Evolutionary conservation across 2,888 invertebrate genomes (phyloP), one percentile per base, ranked within the genome.

Genomic region (Ectemnius cavifrons): DNA sequence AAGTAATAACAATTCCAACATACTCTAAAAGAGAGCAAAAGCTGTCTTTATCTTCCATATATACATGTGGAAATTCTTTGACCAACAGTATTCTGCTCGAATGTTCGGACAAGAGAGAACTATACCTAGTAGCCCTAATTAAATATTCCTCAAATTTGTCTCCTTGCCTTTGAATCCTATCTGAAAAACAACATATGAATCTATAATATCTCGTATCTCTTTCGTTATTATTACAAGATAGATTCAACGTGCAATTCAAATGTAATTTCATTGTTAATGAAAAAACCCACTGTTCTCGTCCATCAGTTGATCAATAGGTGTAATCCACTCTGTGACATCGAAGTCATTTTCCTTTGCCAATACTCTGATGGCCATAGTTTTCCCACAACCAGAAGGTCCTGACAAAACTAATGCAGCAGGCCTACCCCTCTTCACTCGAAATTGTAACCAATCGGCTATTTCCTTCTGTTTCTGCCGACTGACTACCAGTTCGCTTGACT

Each of bases 361-460:
- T 8, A 94, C 92, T 71, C 92, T 93, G 0, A 97, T 83, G 0
- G 96, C 94, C 0, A 94, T 93, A 0, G 97, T 96, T 92, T 98
- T 98, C 0, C 97, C 97, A 87, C 94, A 94, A 0, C 98, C 98
- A 0, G 97, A 94, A 23, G 97, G 96, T 0, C 98, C 98, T 6
- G 95, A 95, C 23, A 98, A 82, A 4, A 97, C 89, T 52, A 97
- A 91, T 52, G 86, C 78, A 6, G 72, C 80, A 5, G 91, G 87
- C 52, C 71, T 81, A 1, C 85, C 84, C n/a, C 60, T 72, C 13
- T 20, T 67, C 5, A 79, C 77, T 74, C 78, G 84, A 5, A 52
- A 66, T 11, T 72, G 77, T 37, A 91, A 78, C 91, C 91, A 91
- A 16, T 82, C 81, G 11, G 65, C 70, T n/a, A 91, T 87, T 78